Evolutionary conservation across 2,888 invertebrate species (phyloP).

Genomic region (Steinernema hermaphroditum): DNA sequence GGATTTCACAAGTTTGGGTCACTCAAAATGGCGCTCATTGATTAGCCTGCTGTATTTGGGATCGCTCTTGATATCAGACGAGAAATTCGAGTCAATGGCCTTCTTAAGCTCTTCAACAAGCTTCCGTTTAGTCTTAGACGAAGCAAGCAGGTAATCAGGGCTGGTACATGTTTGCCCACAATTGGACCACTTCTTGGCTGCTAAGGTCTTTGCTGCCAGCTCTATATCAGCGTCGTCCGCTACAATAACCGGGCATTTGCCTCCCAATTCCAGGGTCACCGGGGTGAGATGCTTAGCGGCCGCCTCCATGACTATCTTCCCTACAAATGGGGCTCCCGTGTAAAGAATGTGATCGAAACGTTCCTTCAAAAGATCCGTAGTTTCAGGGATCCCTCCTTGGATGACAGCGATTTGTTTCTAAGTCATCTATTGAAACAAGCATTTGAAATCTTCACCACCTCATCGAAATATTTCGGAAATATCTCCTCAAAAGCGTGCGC

Average conservation of each 20-base stretch:
- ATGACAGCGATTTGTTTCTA: conserved; percentile 82
- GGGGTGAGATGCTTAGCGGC: conserved; percentile 87
- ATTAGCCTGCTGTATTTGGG: conserved; percentile 85
- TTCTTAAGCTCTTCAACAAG: conserved; percentile 1
- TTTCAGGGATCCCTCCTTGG: conserved; percentile 81
- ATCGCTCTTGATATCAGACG: conserved; percentile 74
- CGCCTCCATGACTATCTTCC: conserved; percentile 82
- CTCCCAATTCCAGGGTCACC: conserved; percentile 84
- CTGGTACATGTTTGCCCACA: conserved; percentile 33
- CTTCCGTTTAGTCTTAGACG: neutral
- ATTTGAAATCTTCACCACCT: too few species aligned
- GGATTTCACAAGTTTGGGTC: conserved; percentile 44
- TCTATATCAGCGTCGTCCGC: conserved; percentile 78
- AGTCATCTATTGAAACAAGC: neutral
- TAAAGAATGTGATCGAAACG: conserved; percentile 93
- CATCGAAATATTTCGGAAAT: conserved; percentile 53
- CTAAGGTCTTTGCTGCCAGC: conserved; percentile 77
- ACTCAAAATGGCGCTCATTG: conserved; percentile 81
- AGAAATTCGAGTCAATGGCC: neutral
- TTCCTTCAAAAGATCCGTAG: conserved; percentile 79
- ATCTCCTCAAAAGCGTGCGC: conserved; percentile 48
- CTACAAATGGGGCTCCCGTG: conserved; percentile 81
- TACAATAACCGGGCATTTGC: conserved; percentile 80
- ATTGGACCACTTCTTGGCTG: conserved; percentile 88
- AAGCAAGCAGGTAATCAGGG: conserved; percentile 34